These are phyloP conservation scores for Pristis pectinata DNA, from an alignment of 2,797 vertebrate species.

Conservation along the genomic window DNA sequence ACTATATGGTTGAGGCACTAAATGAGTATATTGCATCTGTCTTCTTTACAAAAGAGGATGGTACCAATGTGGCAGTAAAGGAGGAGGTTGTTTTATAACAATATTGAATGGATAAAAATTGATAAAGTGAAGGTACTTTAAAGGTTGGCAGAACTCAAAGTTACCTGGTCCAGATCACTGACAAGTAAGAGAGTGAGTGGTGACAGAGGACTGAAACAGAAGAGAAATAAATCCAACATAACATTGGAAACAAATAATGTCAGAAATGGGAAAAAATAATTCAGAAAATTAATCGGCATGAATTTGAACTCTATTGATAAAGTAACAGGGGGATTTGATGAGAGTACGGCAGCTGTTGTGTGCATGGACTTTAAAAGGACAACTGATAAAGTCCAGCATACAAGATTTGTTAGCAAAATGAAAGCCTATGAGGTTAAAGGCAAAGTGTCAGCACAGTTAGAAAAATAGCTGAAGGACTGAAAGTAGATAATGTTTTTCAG, in stretches of 20 bases:
- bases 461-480: not conserved
- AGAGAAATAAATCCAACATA: not conserved
- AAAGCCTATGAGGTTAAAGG: not conserved
- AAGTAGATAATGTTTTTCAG: not conserved
- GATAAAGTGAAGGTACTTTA: not conserved
- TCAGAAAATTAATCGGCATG: not conserved
- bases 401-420: not conserved
- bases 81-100: not conserved
- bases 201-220: not conserved
- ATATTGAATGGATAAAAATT: not conserved
- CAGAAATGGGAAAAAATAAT: too few relatives aligned
- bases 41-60: not conserved
- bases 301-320: not conserved
- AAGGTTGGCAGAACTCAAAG: not conserved
- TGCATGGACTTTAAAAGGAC: not conserved
- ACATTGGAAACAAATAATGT: too few relatives aligned
- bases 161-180: not conserved
- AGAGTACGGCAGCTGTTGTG: not conserved
- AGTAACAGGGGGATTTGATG: not conserved
- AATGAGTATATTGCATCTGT: not conserved
- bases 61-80: not conserved
- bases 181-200: too few relatives aligned
- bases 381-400: not conserved
- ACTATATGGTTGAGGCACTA: not conserved
- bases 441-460: not conserved